Evolutionary conservation across 2,888 invertebrate genomes (phyloP).

Genomic region (Heliconius aoede): DNA sequence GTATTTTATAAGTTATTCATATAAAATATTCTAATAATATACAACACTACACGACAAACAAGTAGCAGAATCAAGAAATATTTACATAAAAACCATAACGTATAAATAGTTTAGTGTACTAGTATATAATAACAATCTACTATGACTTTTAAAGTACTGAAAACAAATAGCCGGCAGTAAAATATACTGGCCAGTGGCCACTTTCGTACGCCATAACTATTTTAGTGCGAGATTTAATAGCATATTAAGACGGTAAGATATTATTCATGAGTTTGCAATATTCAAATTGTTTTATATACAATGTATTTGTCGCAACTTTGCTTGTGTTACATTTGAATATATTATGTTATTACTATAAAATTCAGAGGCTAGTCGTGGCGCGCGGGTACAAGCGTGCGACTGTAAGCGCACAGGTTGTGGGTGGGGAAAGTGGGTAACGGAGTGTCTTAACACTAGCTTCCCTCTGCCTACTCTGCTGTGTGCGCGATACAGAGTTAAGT

Average conservation of each 20-base stretch:
- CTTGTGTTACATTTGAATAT: neutral
- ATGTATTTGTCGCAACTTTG: conserved; percentile 2
- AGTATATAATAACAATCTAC: conserved; percentile 11
- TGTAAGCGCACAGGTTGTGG: no score
- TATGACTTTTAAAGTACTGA: conserved; percentile 22
- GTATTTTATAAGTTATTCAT: no score
- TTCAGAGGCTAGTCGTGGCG: no score
- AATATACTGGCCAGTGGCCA: conserved; percentile 21
- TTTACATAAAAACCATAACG: neutral
- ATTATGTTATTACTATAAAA: neutral
- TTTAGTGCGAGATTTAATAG: conserved; percentile 23
- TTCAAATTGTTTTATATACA: conserved; percentile 11
- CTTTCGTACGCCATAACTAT: conserved; percentile 18
- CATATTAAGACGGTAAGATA: conserved; percentile 24
- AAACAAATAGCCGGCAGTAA: conserved; percentile 23
- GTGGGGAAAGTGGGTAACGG: no score
- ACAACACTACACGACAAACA: no score
- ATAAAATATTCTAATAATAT: no score
- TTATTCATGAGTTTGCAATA: conserved; percentile 28
- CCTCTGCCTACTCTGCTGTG: no score
- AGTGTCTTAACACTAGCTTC: no score
- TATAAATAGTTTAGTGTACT: neutral
- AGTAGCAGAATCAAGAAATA: neutral
- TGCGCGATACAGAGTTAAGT: no score
- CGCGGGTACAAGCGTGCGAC: no score